A percentile compares a stretch with the other conserved stretches of the same genome.
Evolutionary conservation across 2,113 vertebrate genomes (phyloP).

Genomic region (Uria aalge): DNA sequence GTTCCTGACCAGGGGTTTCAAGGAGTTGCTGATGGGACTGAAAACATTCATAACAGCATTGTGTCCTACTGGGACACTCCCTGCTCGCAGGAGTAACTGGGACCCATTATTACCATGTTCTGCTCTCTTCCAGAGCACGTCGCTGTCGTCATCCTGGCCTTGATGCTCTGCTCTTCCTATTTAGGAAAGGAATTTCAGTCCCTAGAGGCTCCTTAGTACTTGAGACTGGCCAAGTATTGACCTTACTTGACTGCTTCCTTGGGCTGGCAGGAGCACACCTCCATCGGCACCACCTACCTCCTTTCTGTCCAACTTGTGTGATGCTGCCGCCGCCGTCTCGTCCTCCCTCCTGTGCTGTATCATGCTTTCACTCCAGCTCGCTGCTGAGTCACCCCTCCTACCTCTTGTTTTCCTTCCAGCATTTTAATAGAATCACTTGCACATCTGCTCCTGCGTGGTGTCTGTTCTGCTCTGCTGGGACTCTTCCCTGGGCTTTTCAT

Average conservation of each 20-base stretch:
- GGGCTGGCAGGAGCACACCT: background rate
- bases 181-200: background rate
- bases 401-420: conserved; percentile 18
- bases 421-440: background rate
- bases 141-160: background rate
- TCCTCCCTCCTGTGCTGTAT: background rate
- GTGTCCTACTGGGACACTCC: rapidly evolving
- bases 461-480: background rate
- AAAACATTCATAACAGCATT: rapidly evolving
- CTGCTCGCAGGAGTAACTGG: background rate
- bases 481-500: background rate
- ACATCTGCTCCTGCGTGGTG: background rate
- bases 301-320: background rate
- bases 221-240: background rate
- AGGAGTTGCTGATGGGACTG: background rate
- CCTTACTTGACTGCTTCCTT: background rate
- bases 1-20: background rate
- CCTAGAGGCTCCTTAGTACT: background rate
- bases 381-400: conserved; percentile 42
- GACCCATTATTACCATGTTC: background rate
- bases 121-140: background rate
- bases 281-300: background rate
- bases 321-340: background rate
- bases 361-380: background rate
- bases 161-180: background rate